Conservation (phyloP, 2,113 vertebrate species). For the Thomomys bottae region DNA sequence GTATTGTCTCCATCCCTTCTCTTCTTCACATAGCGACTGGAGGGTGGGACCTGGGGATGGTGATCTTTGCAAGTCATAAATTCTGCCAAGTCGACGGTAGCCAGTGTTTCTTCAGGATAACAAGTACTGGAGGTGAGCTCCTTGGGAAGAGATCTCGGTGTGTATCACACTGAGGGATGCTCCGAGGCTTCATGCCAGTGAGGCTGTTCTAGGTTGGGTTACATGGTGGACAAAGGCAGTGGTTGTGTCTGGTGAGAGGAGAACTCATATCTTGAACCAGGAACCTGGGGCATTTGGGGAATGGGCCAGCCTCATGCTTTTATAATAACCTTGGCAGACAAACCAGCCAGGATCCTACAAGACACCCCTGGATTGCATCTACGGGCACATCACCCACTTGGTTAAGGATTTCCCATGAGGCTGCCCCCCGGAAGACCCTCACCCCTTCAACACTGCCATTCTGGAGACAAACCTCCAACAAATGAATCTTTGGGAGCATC, state of each 20-base stretch:
- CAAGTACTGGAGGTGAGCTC: neutral
- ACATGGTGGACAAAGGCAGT: neutral
- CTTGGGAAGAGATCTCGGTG: neutral
- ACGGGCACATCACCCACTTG: neutral
- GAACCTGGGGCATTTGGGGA: neutral
- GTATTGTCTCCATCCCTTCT: neutral
- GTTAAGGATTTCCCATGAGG: neutral
- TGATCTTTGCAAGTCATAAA: neutral
- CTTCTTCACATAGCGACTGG: neutral
- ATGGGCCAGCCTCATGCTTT: neutral
- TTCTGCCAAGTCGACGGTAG: too few relatives aligned
- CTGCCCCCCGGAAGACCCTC: neutral
- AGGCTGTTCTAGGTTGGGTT: accelerated
- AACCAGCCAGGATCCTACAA: neutral
- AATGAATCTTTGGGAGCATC: too few relatives aligned
- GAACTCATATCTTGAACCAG: neutral
- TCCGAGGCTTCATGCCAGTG: neutral
- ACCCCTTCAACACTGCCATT: neutral
- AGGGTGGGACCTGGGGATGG: neutral
- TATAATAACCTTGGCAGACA: neutral
- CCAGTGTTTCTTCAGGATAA: neutral
- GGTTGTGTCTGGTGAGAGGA: too few relatives aligned
- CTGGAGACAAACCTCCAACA: neutral
- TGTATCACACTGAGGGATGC: neutral
- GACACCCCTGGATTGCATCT: neutral